Evolutionary conservation across 2,113 vertebrate genomes (phyloP).

Genomic region (Propithecus coquereli): DNA sequence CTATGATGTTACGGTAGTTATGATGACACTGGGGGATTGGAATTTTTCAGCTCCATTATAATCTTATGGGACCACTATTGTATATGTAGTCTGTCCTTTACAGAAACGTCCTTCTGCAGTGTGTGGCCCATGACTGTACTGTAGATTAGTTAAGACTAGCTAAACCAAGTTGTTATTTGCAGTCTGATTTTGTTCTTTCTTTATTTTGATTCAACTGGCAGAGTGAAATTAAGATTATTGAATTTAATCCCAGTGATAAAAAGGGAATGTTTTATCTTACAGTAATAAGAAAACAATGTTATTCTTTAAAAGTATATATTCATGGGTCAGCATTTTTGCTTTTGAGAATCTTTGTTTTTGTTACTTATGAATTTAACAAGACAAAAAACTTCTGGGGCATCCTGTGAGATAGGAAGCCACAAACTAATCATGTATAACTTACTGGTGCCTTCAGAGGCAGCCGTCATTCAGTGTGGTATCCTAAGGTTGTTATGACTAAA

Average conservation of each 20-base stretch:
- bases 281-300: neutral
- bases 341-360: conserved; percentile 16
- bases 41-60: neutral
- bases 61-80: neutral
- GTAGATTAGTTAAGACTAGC: neutral
- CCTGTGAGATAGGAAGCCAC: neutral
- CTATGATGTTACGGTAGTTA: neutral
- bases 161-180: neutral
- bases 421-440: neutral
- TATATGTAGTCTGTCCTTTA: neutral
- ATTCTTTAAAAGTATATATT: neutral
- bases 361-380: conserved; percentile 4
- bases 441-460: neutral
- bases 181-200: neutral
- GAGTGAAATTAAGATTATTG: neutral
- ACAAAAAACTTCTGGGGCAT: neutral
- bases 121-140: neutral
- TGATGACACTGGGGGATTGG: neutral
- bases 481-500: neutral
- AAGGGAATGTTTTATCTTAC: neutral
- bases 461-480: neutral
- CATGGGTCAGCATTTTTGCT: neutral
- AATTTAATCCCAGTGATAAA: neutral
- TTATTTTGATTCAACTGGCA: neutral
- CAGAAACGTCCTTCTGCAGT: neutral